Conservation (phyloP, 2,888 invertebrate species). For the Erebia aethiops region DNA sequence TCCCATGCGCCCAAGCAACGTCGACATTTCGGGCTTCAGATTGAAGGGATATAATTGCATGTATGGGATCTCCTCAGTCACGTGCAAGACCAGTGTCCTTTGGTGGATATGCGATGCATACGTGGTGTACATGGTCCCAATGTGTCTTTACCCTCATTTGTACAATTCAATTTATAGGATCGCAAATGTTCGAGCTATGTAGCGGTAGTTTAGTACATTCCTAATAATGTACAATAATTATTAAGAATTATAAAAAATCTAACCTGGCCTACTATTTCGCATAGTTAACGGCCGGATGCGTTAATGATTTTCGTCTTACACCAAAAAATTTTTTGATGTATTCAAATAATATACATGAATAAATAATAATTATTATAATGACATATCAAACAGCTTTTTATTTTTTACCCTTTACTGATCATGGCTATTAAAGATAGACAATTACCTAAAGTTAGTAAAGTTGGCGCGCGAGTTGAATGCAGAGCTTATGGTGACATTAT, state of each 20-base stretch:
- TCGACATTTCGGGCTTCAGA: too few relatives aligned
- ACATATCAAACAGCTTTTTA: constrained; percentile 55
- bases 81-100: too few relatives aligned
- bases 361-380: constrained; percentile 62
- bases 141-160: constrained; percentile 32
- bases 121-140: neutral
- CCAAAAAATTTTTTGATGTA: constrained; percentile 76
- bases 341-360: constrained; percentile 76
- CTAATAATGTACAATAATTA: constrained; percentile 73
- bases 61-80: too few relatives aligned
- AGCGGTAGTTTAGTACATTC: constrained; percentile 76
- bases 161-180: constrained; percentile 47
- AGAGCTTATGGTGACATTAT: too few relatives aligned
- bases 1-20: too few relatives aligned
- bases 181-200: constrained; percentile 55
- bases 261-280: constrained; percentile 60
- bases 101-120: too few relatives aligned
- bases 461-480: too few relatives aligned
- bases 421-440: neutral
- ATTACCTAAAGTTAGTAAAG: too few relatives aligned
- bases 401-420: constrained; percentile 37
- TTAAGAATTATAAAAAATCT: constrained; percentile 46
- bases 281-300: constrained; percentile 58
- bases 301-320: constrained; percentile 73
- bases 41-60: too few relatives aligned